Conservation (phyloP, 2,888 invertebrate species). For the Scaptodrosophila latifasciaeformis region DNA sequence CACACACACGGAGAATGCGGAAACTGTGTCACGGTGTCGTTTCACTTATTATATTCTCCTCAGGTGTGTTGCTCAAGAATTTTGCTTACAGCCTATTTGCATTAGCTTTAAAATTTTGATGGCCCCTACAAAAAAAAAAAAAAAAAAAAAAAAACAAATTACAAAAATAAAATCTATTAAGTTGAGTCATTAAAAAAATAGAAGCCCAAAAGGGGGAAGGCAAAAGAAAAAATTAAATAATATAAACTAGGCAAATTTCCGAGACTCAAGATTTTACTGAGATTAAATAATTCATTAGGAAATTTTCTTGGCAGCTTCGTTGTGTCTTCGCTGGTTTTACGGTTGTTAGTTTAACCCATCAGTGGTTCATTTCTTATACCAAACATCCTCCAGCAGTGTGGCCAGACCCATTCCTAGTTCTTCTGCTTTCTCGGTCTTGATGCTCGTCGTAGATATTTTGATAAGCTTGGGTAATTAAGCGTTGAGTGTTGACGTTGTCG, state of each 20-base stretch:
- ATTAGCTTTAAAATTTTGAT: slow-evolving; percentile 43
- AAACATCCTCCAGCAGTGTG: slow-evolving; percentile 4
- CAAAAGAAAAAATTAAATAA: background rate
- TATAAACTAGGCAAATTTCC: slow-evolving; percentile 38
- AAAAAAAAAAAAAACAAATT: background rate
- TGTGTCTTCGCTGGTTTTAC: too few relatives aligned
- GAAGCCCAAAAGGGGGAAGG: background rate
- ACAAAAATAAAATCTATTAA: background rate
- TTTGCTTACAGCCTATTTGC: slow-evolving; percentile 47
- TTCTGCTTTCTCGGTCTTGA: too few relatives aligned
- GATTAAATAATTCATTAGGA: slow-evolving; percentile 67
- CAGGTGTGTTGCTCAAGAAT: slow-evolving; percentile 48
- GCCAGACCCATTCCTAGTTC: too few relatives aligned
- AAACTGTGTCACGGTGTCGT: slow-evolving; percentile 65
- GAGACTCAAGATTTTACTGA: slow-evolving; percentile 51
- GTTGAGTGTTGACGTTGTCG: slow-evolving; percentile 33
- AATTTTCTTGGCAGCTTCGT: slow-evolving; percentile 42
- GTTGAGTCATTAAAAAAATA: too few relatives aligned
- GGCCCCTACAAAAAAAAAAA: slow-evolving; percentile 1
- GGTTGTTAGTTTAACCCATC: too few relatives aligned
- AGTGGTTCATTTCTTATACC: too few relatives aligned
- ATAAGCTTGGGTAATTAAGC: slow-evolving; percentile 67
- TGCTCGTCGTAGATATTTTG: slow-evolving; percentile 61
- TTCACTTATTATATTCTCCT: slow-evolving; percentile 57
- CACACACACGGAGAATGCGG: too few relatives aligned